Evolutionary conservation across 2,113 vertebrate genomes (phyloP), one percentile per base, ranked within the genome.

Genomic region (Okapia johnstoni): DNA sequence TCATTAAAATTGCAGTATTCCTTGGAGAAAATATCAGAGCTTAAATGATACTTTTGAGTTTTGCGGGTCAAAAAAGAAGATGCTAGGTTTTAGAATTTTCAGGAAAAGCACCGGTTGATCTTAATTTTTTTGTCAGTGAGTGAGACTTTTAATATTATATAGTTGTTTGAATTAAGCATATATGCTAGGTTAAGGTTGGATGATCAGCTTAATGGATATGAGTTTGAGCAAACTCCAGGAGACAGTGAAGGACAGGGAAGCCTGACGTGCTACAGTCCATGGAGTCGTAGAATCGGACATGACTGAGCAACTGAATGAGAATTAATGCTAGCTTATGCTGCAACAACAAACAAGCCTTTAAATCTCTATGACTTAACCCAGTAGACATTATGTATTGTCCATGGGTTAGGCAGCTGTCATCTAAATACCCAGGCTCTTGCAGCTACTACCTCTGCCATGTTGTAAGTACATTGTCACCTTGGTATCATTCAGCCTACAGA

Each of bases 1-100:
- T 95, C 7, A 77, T 93, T 92, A 88, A 87, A 95, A 85, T 15
- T 85, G 4, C 84, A 92, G 4, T 57, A 36, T 76, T 7, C 10
- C 50, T 87, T 61, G 33, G 23, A 60, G 63, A 88, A 86, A 81
- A 57, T 89, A 55, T n/a, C 70, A 96, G 48, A 48, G 19, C 7
- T 33, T 83, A 73, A 73, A 58, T 81, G 7, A 10, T 54, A 21
- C 36, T 84, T 25, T 48, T 84, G 84, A 43, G 11, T 92, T 52
- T 33, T 66, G 36, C 40, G 1, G 26, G 30, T 19, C 57, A 92
- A 28, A 88, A 60, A 93, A 16, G 88, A 33, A 73, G 23, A 46
- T 88, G 13, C 23, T 96, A 66, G 5, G 4, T 60, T 93, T 88
- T 85, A 1, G 40, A 94, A 84, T 55, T 79, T 33, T 55, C 40